Percentiles rank a stretch among this genome's conserved stretches.
Conservation (phyloP, 23 tunicate species). For the Trididemnum nubilum region DNA sequence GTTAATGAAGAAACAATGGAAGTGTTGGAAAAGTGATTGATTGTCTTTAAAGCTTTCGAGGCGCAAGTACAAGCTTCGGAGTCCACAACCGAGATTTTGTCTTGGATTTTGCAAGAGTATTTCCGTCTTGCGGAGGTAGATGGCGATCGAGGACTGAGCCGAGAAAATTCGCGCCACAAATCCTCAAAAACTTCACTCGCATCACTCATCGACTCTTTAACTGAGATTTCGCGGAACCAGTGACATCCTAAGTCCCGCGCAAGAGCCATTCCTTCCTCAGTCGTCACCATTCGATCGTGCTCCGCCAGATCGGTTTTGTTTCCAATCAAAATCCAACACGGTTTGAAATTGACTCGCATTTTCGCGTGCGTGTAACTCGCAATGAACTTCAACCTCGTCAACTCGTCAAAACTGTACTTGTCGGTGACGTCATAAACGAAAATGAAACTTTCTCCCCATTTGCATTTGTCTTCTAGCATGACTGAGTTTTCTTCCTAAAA, state of each 20-base stretch:
- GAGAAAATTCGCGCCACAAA: constrained; percentile 70
- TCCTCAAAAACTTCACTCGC: constrained; percentile 62
- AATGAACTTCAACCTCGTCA: constrained; percentile 74
- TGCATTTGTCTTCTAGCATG: constrained; percentile 80
- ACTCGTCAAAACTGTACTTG: constrained; percentile 79
- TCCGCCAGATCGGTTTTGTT: constrained; percentile 73
- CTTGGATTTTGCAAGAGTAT: constrained; percentile 50
- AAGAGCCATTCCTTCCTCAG: constrained; percentile 70
- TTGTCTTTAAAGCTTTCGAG: constrained; percentile 15
- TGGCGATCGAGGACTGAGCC: constrained; percentile 74
- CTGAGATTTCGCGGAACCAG: constrained; percentile 81
- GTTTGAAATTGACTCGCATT: constrained; percentile 53
- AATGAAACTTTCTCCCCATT: constrained; percentile 80
- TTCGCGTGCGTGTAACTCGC: constrained; percentile 70
- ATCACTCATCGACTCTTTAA: constrained; percentile 68
- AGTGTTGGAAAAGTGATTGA: background rate
- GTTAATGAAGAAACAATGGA: constrained; percentile 39
- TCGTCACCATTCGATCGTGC: constrained; percentile 59
- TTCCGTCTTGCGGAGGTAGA: constrained; percentile 66
- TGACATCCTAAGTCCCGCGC: constrained; percentile 73
- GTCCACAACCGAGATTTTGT: constrained; percentile 60
- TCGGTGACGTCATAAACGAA: constrained; percentile 86
- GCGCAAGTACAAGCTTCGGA: constrained; percentile 65
- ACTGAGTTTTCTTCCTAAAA: constrained; percentile 63
- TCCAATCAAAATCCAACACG: constrained; percentile 66